Evolutionary conservation across 2,888 invertebrate species (phyloP).

Genomic region (Troides helena): DNA sequence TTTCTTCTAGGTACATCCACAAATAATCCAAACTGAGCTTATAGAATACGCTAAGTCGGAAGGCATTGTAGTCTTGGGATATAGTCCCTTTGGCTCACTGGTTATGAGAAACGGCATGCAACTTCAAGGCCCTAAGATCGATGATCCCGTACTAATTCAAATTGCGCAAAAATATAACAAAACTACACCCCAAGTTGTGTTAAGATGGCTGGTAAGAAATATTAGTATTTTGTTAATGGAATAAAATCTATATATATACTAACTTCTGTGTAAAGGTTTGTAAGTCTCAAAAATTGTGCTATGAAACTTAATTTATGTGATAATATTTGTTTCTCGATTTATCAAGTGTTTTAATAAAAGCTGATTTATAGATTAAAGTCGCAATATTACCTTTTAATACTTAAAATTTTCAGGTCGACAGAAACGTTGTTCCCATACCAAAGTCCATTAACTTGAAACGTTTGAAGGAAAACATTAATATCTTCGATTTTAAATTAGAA

Average conservation of each 20-base stretch:
- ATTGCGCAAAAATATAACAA: slow-evolving; percentile 83
- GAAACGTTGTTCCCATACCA: slow-evolving; percentile 60
- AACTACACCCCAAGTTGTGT: slow-evolving; percentile 81
- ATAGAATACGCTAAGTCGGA: slow-evolving; percentile 80
- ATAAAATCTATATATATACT: neutral
- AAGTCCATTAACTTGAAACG: slow-evolving; percentile 55
- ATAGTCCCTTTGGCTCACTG: slow-evolving; percentile 83
- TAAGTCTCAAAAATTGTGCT: no score
- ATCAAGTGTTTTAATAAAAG: no score
- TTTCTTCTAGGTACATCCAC: slow-evolving; percentile 73
- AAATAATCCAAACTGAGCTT: slow-evolving; percentile 82
- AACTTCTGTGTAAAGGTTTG: neutral
- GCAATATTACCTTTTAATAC: neutral
- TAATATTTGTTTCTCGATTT: no score
- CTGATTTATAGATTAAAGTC: no score
- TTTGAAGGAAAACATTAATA: slow-evolving; percentile 57
- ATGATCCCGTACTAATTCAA: slow-evolving; percentile 73
- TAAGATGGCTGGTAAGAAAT: slow-evolving; percentile 82
- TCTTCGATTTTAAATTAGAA: slow-evolving; percentile 63
- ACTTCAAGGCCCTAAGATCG: slow-evolving; percentile 70
- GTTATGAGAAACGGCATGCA: slow-evolving; percentile 67
- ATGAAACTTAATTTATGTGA: no score
- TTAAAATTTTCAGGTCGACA: slow-evolving; percentile 56
- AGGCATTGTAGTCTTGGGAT: slow-evolving; percentile 82
- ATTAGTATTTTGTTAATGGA: neutral